Evolutionary conservation across 1,140 invertebrate species (phyloP), one percentile per base, ranked within the genome.

Genomic region (Carcinoscorpius rotundicauda): DNA sequence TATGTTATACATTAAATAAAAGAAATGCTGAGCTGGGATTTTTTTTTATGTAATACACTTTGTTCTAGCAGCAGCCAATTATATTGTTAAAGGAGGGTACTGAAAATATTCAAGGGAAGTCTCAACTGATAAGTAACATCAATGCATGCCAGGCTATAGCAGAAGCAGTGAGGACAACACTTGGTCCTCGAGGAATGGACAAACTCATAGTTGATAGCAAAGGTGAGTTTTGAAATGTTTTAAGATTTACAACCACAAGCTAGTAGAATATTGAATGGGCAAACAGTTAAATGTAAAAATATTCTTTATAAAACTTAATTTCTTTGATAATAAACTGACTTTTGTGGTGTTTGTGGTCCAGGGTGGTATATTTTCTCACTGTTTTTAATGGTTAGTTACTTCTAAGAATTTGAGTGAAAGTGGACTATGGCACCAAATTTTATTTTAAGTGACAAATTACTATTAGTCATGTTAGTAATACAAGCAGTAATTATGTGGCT

Each of bases 121-220:
- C 89, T 4, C 97, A 99, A 76, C 80, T 99, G 58, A 85, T 99
- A 67, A 97, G 93, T 58, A 99, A 99, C 78, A 99, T 99, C 77
- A 98, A 93, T 86, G 97, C 97, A n/a, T 99, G 97, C 76, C 89
- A 94, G 79, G 83, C 87, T 8, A 87, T 99, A 58, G 91, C 92
- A 29, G 97, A 99, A 82, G 90, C 94, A 62, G 89, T 94, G 51
- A 83, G 94, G 58, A 98, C 97, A 11, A 99, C 97, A 4, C 80
- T 99, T 6, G 97, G 97, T 66, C 97, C 97, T 58, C 84, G 97
- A 52, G 97, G 97, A 52, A 97, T 99, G 96, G 97, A 99, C 77
- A 99, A 99, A 78, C 81, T 99, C 49, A 97, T 99, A 73, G 93
- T 99, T 3, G 87, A 95, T 76, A 79, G 81, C 64, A 84, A 84